Evolutionary conservation across 1,140 invertebrate species (phyloP).

Genomic region (Mactra quadrangularis): DNA sequence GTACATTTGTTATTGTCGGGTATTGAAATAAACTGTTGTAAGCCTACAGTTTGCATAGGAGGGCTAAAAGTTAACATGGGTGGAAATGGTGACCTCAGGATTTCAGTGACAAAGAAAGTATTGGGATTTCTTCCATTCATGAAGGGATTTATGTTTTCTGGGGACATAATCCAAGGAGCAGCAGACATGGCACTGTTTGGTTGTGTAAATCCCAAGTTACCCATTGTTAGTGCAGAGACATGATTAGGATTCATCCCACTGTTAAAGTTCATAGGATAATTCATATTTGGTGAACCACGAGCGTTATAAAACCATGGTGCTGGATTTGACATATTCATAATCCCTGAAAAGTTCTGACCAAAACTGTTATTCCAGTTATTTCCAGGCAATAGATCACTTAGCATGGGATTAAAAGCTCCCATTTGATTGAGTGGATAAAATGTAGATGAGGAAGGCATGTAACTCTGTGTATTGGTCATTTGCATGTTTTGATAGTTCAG

Average conservation of each 20-base stretch:
- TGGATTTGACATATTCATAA: not conserved
- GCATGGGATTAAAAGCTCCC: no score
- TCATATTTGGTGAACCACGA: not conserved
- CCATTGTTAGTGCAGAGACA: not conserved
- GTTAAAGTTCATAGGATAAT: not conserved
- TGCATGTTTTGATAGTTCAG: no score
- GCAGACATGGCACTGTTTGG: not conserved
- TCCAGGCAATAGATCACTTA: no score
- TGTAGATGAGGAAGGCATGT: no score
- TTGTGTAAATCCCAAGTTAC: not conserved
- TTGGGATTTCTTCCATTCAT: constrained; percentile 10
- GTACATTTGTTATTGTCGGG: no score
- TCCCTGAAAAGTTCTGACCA: not conserved
- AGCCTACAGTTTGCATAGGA: no score
- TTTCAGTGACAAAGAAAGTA: constrained; percentile 18
- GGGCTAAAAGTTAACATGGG: no score
- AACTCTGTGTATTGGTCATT: no score
- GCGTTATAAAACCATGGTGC: not conserved
- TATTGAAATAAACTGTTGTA: no score
- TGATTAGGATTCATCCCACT: not conserved
- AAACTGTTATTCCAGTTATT: no score
- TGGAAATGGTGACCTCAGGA: no score
- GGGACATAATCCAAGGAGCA: constrained; percentile 2
- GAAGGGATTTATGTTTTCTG: constrained; percentile 18
- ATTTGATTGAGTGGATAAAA: no score